phyloP scores from a whole-genome alignment of 2,113 vertebrate genomes.

The Neomonachus schauinslandi region DNA sequence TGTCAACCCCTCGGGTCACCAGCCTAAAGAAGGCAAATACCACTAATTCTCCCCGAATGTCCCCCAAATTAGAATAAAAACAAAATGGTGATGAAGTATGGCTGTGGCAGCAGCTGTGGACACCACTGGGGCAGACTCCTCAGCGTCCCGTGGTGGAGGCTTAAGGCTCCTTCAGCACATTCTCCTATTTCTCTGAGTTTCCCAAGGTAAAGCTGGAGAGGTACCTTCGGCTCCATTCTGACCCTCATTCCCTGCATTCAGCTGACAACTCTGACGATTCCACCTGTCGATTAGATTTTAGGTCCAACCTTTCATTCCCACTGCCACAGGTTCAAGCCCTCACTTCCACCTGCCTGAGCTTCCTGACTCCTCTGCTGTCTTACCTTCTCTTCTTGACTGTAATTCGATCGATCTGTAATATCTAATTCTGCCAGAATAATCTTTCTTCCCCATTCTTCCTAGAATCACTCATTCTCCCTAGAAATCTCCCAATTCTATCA shows the following conservation, averaged over 20 bases:
- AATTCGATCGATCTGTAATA: background rate
- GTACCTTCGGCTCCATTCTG: background rate
- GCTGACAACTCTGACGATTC: background rate
- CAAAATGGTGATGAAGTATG: background rate
- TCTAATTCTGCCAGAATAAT: background rate
- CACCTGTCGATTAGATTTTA: no score
- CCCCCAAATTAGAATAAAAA: background rate
- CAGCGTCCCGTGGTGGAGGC: rapidly evolving
- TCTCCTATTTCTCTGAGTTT: background rate
- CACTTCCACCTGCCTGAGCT: background rate
- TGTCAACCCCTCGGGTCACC: background rate
- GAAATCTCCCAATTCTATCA: background rate
- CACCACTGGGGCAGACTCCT: rapidly evolving
- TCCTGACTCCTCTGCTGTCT: background rate
- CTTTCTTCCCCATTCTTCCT: background rate
- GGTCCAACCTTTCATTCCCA: background rate
- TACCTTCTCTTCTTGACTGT: background rate
- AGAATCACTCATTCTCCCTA: background rate
- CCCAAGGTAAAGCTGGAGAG: background rate
- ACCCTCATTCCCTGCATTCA: background rate
- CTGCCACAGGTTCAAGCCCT: background rate
- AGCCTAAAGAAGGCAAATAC: background rate
- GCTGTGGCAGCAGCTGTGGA: rapidly evolving
- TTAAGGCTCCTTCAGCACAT: background rate
- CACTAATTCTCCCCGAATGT: background rate